phyloP scores from a whole-genome alignment of 2,113 vertebrate species.

The Murina feae region DNA sequence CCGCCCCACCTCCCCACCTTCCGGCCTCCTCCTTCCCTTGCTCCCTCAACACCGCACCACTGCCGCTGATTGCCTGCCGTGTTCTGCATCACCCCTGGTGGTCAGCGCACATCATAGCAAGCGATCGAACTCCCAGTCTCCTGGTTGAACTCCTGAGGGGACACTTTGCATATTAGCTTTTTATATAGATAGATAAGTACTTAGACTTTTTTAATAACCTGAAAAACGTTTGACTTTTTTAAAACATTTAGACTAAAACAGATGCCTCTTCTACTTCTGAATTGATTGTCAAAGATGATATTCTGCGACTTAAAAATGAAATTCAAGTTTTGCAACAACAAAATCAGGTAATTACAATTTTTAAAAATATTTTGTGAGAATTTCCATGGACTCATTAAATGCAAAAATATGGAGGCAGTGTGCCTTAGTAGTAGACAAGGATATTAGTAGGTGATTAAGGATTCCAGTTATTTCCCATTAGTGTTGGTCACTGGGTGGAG shows the following conservation, averaged over 20 bases:
- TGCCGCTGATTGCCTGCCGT: no score
- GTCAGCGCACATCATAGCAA: no score
- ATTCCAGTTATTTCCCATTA: not conserved
- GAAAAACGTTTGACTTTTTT: slow-evolving; percentile 17
- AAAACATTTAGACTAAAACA: slow-evolving; percentile 78
- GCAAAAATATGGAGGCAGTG: not conserved
- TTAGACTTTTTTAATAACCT: not conserved
- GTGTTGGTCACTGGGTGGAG: not conserved
- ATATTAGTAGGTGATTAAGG: not conserved
- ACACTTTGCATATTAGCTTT: no score
- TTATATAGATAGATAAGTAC: not conserved
- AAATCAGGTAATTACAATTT: slow-evolving; percentile 82
- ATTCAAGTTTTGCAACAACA: slow-evolving; percentile 83
- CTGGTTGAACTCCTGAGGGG: no score
- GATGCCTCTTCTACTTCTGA: slow-evolving; percentile 57
- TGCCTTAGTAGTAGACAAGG: not conserved
- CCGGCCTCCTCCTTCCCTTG: no score
- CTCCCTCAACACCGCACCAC: no score
- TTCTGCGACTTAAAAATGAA: slow-evolving; percentile 83
- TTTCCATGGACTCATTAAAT: not conserved
- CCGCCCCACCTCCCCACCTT: no score
- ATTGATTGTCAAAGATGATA: slow-evolving; percentile 79
- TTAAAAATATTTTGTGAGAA: not conserved
- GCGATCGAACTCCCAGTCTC: no score
- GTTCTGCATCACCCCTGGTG: no score